Evolutionary conservation across 2,113 vertebrate species (phyloP), one percentile per base, ranked within the genome.

Genomic region (Turdus rufiventris): DNA sequence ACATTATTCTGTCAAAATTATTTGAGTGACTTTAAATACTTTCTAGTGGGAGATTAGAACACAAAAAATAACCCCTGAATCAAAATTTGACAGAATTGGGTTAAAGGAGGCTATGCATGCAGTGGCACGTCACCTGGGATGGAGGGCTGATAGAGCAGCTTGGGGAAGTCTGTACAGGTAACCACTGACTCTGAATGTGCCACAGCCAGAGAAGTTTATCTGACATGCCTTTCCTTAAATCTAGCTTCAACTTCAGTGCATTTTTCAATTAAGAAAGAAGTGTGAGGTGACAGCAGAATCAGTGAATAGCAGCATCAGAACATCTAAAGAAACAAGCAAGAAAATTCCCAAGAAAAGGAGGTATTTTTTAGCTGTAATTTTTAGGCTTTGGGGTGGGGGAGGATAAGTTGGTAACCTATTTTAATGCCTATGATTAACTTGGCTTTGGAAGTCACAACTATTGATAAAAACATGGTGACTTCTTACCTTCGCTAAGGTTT

Each of bases 21-120:
- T 91, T 72, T 75, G 45, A 65, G 20, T 72, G n/a, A 85, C 50
- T 91, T 82, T 62, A 83, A 94, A 31, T 76, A 54, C 34, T 54
- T 90, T 33, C 38, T 66, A 65, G 33, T 47, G 38, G 62, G 40
- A 43, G 24, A 70, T 58, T 48, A 68, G n/a, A 18, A 71, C 63
- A 8, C 26, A 25, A 51, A 50, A 29, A 70, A 62, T n/a, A 60
- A 17, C 2, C 21, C 7, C 31, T 28, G 56, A 10, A 74, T 71
- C 38, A 26, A 26, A 33, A 78, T 70, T 50, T 65, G 82, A 51
- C 58, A 77, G 78, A 96, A 90, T 18, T 50, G 58, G 71, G 54
- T 73, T 85, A 70, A 51, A 90, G 51, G 34, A 89, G 19, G 38
- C 43, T 36, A 0, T 60, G 48, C 19, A 12, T 1, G 5, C 53